phyloP scores from a whole-genome alignment of 2,888 invertebrate species.

The Stenurella melanura region DNA sequence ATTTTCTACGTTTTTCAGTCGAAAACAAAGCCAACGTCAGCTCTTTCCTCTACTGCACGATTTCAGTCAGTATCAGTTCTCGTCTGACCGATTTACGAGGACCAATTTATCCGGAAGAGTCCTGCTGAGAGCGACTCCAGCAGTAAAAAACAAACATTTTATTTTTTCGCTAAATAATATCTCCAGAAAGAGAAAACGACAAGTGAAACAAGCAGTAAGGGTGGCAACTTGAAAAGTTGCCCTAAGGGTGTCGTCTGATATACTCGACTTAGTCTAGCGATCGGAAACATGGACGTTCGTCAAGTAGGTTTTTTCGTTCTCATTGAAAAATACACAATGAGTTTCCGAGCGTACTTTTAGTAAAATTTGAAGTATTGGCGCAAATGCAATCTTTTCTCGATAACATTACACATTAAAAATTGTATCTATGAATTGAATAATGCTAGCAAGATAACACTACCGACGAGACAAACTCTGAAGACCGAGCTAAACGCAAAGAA shows the following conservation, averaged over 20 bases:
- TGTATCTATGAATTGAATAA: too few species aligned
- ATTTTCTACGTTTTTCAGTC: conserved; percentile 1
- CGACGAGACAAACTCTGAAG: too few species aligned
- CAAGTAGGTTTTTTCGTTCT: background rate
- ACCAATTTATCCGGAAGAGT: conserved; percentile 1
- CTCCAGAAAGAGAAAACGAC: conserved; percentile 15
- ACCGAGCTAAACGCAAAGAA: too few species aligned
- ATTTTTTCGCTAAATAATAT: conserved; percentile 21
- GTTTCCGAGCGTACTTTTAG: too few species aligned
- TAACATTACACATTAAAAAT: too few species aligned
- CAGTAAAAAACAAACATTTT: conserved; percentile 11
- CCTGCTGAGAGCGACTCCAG: background rate
- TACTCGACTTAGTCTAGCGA: background rate
- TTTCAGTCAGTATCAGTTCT: conserved; percentile 17
- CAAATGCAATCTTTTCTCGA: too few species aligned
- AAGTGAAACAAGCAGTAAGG: conserved; percentile 4
- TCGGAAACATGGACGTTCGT: background rate
- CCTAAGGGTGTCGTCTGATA: conserved; percentile 10
- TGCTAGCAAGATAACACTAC: too few species aligned
- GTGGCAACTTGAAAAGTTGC: conserved; percentile 21
- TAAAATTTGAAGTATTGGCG: too few species aligned
- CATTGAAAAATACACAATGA: too few species aligned
- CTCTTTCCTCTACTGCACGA: background rate
- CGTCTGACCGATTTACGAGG: background rate
- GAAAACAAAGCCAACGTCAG: conserved; percentile 8